Base-by-base conservation (phyloP, 2,888 invertebrate species). In the Bombyx huttoni region DNA sequence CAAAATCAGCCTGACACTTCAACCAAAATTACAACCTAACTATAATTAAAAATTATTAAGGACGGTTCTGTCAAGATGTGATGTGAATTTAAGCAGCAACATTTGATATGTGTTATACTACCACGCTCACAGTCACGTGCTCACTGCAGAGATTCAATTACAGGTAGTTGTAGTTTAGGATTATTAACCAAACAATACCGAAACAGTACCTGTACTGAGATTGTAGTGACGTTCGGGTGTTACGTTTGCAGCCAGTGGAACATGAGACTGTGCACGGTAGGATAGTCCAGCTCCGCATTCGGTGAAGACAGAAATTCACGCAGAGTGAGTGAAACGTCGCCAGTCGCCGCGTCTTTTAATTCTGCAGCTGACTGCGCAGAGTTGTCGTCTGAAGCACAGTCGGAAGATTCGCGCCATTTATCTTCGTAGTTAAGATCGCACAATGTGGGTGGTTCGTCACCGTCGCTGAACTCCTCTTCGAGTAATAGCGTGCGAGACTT, bases 181-280 rank as follows among this genome's bases (percentile, higher is more conserved):
- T 7, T 24, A 24, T 24, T 24, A 24, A 24, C 5, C 24, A 24
- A 24, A 66, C 66, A 61, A 67, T 56, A 47, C 14, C 50, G 52
- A 56, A 54, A 55, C 55, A 51, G 53, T 58, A 62, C 61, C 57
- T 62, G 65, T 55, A 56, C 56, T 52, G 56, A 56, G 52, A 57
- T 54, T 48, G 54, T 14, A 53, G 47, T 53, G 51, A 53, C 58
- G 58, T 8, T 40, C 40, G 10, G 59, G 58, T 70, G 86, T 81
- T 88, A 88, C 80, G 88, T 87, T 62, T 88, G 88, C 69, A 88
- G 71, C 88, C 88, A 88, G 68, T 88, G 88, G 65, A 88, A 85
- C 88, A 88, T 88, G 59, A 88, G 86, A 65, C 86, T 87, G 75
- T 88, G 88, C 61, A 88, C 84, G 0, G 88, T 87, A 46, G 82